Evolutionary conservation across 2,888 invertebrate species (phyloP).

Genomic region (Folsomia candida): DNA sequence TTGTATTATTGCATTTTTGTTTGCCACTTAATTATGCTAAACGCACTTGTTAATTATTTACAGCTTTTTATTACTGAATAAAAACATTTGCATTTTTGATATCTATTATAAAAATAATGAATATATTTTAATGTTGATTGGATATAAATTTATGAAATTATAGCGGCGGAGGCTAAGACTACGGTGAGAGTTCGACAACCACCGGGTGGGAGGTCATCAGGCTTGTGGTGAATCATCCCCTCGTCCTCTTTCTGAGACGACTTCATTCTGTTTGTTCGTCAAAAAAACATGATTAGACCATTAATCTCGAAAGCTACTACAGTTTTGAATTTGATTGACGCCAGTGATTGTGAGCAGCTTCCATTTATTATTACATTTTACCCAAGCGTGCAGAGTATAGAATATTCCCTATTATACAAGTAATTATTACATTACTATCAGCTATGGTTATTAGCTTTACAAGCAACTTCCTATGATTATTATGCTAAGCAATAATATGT

Average conservation of each 20-base stretch:
- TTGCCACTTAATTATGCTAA: not conserved
- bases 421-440: too few relatives aligned
- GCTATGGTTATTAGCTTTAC: too few relatives aligned
- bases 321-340: not conserved
- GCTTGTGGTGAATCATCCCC: slow-evolving; percentile 52
- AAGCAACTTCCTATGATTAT: too few relatives aligned
- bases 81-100: not conserved
- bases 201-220: slow-evolving; percentile 83
- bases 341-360: not conserved
- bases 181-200: slow-evolving; percentile 84
- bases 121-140: not conserved
- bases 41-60: not conserved
- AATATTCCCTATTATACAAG: not conserved
- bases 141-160: slow-evolving; percentile 29
- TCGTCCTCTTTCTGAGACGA: not conserved
- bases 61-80: not conserved
- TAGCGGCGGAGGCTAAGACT: slow-evolving; percentile 70
- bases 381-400: not conserved
- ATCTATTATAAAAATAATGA: not conserved
- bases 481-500: not conserved
- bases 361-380: not conserved
- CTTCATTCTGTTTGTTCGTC: not conserved
- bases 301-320: not conserved
- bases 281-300: not conserved
- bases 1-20: slow-evolving; percentile 1